Base-by-base conservation (phyloP, 37 sponge, comb jelly and placozoan species). In the Crambe crambe region DNA sequence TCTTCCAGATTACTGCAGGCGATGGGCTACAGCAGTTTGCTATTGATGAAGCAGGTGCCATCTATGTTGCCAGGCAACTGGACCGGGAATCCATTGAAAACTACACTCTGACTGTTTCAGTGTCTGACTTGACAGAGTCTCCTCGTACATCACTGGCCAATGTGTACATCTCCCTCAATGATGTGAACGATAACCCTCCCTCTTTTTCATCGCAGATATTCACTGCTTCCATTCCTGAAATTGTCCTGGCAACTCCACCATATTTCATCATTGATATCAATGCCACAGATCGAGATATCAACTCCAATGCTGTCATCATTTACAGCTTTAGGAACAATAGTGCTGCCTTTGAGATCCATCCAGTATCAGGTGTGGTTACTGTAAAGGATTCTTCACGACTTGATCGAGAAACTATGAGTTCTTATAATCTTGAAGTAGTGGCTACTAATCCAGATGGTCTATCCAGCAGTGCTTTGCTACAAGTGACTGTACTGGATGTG, bases 101-200 rank as follows among this genome's bases (percentile, higher is more conserved):
- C 3, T 51, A 70, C 42, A 68, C 57, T n/a, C 40, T 90, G 6
- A n/a, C 29, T 5, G 65, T 88, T 4, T 4, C 32, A 43, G 82
- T 59, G 23, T 42, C 59, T 22, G 89, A 88, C 37, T 9, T 20
- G 0, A 74, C 76, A 6, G 34, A 40, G 12, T 69, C 76, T 32
- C 58, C 76, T 4, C 23, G 8, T 2, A 67, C 38, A 32, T 27
- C 76, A 25, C 20, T 36, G 3, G 75, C 40, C 4, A 56, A 9
- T 32, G 58, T 83, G 40, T 35, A 29, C 20, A 83, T 83, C 27
- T 37, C 57, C 17, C 27, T 86, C 17, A 29, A 35, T 4, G 89
- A 89, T 73, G 79, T 38, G 17, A 76, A 78, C 37, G 92, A 91
- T 56, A 87, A 72, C 58, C 76, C 88, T 57, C 92, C 92, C 37